Base-by-base conservation (phyloP, 2,888 invertebrate genomes). In the Eupithecia abbreviata region DNA sequence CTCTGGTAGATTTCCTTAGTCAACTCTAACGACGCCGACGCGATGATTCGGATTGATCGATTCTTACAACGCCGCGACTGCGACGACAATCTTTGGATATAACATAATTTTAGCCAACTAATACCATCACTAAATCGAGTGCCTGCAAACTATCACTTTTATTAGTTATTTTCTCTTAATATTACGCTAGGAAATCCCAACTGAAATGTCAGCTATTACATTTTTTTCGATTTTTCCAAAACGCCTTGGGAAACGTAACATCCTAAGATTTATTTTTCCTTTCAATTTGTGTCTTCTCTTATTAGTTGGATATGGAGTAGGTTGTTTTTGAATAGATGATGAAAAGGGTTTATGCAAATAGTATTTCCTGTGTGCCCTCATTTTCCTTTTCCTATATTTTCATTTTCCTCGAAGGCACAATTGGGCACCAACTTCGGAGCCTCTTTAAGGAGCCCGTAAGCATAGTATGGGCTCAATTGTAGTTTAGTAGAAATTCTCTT, bases 181-280 rank as follows among this genome's bases (percentile, higher is more conserved):
- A 58, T 58, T 58, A 18, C 18, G 18, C 9, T 58, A 58, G 18
- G 58, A 58, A 58, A 18, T 10, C 2, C 58, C 10, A 58, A 58
- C 18, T 58, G 18, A 9, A 13, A 42, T 42, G 42, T 62, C 18
- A 30, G 18, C 30, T 10, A 9, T 30, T 3, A 66, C 65, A 18
- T 58, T 18, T 58, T 58, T 58, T 10, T 18, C 9, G 10, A 18
- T 9, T 10, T 18, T 58, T 18, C 58, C 18, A 9, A 58, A 58
- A 75, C 71, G 73, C 73, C 75, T 78, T 72, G 74, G 69, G 74
- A 74, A 75, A 58, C 70, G 75, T 74, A 74, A 62, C 74, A 74
- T 75, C 71, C 71, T 69, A 74, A 74, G 65, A 65, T 76, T 55
- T 75, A 75, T 73, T 76, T 71, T 73, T 66, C 73, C 75, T 78